Evolutionary conservation across 2,888 invertebrate genomes (phyloP), one percentile per base, ranked within the genome.

Genomic region (Cerceris rybyensis): DNA sequence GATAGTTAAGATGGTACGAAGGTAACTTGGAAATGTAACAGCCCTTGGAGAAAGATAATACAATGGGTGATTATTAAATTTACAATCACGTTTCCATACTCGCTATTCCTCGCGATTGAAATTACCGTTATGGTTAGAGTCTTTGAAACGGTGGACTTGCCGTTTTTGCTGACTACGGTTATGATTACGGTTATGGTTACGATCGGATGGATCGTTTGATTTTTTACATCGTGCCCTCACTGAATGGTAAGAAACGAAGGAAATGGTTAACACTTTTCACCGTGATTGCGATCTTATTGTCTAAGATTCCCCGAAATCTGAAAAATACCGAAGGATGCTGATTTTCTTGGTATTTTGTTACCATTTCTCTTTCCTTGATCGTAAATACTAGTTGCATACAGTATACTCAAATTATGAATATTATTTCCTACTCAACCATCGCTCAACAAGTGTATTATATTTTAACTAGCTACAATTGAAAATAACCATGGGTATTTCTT

Each of bases 111-210:
- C 28, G 28, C 17, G 46, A 67, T 17, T 17, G 28, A 59, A 63
- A 60, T 60, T 61, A 50, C 66, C 57, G 75, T 79, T 72, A 65
- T 73, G 41, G 54, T 75, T 42, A 16, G 52, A 59, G 52, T 70
- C 42, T 43, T 43, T 46, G 64, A 74, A 68, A 78, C 43, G 55
- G 54, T 70, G 58, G 54, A 42, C 28, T 16, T n/a, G 46, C 55
- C 43, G 49, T 78, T 74, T 74, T 71, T 52, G 57, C 9, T 17
- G 65, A 4, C 46, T 67, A 75, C 57, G 74, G 46, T 78, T 70
- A 78, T 58, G 67, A 42, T 39, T 77, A 77, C 60, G 13, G 61
- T 74, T 80, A 58, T 54, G 71, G 58, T 67, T 65, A 78, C 72
- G 70, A 67, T 67, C 63, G 17, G 64, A 73, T 70, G 75, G 58